These are phyloP conservation scores for Benthosema pterotum DNA, from an alignment of 2,797 vertebrate genomes.

Conservation along the genomic window DNA sequence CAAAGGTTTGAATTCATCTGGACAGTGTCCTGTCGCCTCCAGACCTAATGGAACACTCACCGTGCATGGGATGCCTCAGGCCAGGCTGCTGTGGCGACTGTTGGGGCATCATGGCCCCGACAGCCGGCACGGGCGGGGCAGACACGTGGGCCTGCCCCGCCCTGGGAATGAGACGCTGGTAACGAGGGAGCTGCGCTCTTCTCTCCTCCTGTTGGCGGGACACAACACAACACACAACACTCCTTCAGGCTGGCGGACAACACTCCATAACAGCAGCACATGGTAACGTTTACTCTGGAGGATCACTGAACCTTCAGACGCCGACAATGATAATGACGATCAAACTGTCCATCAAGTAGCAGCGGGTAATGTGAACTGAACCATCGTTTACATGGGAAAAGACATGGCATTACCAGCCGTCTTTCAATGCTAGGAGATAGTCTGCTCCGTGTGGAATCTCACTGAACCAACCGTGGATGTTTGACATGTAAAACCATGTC, in stretches of 20 bases:
- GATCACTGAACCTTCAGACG: slow-evolving; percentile 45
- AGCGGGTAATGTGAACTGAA: slow-evolving; percentile 43
- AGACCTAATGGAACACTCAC: too few relatives aligned
- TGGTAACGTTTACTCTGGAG: not conserved
- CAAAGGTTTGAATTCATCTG: too few relatives aligned
- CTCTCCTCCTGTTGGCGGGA: slow-evolving; percentile 89
- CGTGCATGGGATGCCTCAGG: slow-evolving; percentile 97
- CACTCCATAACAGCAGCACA: slow-evolving; percentile 39
- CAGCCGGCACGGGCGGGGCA: slow-evolving; percentile 87
- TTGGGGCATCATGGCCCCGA: slow-evolving; percentile 91
- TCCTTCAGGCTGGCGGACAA: slow-evolving; percentile 56
- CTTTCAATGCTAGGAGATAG: slow-evolving; percentile 5
- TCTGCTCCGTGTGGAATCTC: not conserved
- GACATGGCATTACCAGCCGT: slow-evolving; percentile 5
- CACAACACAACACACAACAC: slow-evolving; percentile 56
- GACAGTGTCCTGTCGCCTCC: too few relatives aligned
- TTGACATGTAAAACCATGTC: not conserved
- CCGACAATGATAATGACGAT: slow-evolving; percentile 33
- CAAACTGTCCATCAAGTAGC: not conserved
- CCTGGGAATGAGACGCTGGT: slow-evolving; percentile 91
- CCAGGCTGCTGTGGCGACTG: slow-evolving; percentile 94
- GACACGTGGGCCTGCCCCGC: slow-evolving; percentile 88
- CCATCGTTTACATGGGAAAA: slow-evolving; percentile 48
- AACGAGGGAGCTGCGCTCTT: slow-evolving; percentile 94
- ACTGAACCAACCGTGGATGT: not conserved